phyloP scores from a whole-genome alignment of 92 coral and sea anemone species.

The Phymanthus crucifer region DNA sequence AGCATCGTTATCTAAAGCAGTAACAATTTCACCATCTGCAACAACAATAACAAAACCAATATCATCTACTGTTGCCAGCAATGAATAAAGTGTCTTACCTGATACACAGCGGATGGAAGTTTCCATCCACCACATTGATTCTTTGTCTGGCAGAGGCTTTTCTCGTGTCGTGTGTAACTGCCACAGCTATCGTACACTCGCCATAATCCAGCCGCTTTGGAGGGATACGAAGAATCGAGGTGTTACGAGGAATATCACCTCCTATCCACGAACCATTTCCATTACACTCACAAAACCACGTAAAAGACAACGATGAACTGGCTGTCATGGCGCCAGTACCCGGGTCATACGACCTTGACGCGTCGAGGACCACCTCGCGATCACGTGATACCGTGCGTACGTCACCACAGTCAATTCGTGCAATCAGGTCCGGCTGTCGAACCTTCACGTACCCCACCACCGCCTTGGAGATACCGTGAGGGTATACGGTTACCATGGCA shows the following conservation, averaged over 20 bases:
- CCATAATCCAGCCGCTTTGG: constrained; percentile 41
- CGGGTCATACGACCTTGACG: constrained; percentile 75
- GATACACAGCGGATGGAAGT: constrained; percentile 47
- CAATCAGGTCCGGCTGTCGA: constrained; percentile 59
- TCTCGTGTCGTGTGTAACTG: constrained; percentile 51
- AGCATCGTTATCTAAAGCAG: too few species aligned
- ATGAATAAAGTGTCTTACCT: constrained; percentile 32
- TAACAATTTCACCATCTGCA: too few species aligned
- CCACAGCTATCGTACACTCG: constrained; percentile 55
- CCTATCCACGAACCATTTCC: constrained; percentile 49
- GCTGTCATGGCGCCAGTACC: constrained; percentile 24
- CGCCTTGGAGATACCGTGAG: constrained; percentile 50
- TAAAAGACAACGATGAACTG: constrained; percentile 36
- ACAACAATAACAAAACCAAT: too few species aligned
- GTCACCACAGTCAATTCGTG: constrained; percentile 73
- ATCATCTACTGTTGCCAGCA: too few species aligned
- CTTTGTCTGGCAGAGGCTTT: constrained; percentile 60
- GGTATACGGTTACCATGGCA: constrained; percentile 41
- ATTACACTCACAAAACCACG: constrained; percentile 66
- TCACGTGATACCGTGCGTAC: constrained; percentile 65
- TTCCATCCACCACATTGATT: constrained; percentile 37
- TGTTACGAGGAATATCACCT: constrained; percentile 27
- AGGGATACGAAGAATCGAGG: constrained; percentile 53
- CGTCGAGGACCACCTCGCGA: constrained; percentile 53
- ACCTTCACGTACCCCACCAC: constrained; percentile 68